Evolutionary conservation across 2,888 invertebrate species (phyloP), one percentile per base, ranked within the genome.

Genomic region (Schizaphis graminum): DNA sequence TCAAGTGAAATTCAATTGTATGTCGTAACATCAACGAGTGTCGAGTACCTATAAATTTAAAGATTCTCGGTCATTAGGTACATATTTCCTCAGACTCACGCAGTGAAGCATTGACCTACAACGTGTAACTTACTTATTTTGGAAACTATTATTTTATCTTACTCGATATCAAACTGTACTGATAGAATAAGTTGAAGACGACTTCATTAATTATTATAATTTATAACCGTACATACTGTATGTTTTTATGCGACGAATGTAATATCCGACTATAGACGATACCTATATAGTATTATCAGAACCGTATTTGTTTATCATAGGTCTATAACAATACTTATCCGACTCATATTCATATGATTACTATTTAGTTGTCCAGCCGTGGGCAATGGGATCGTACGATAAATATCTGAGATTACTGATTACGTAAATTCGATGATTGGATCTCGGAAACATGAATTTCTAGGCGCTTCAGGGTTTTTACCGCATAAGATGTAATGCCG

Each of bases 381-480:
- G 53, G 85, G 91, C 91, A 57, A 57, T 77, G 35, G 28, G 91
- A 77, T 53, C 26, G 77, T 91, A 91, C 67, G 77, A 53, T 56
- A 84, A 49, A 85, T 35, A 56, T 28, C 21, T 24, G 44, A 85
- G 84, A 56, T 85, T 57, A 91, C 56, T 91, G 91, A 91, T 91
- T 91, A 91, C 41, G 44, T 91, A 44, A 44, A 91, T 85, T 57
- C 91, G 56, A 85, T 56, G 85, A 91, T 85, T 91, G 91, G 85
- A 91, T 84, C 41, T 91, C 26, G 28, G 56, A 26, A 91, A 91
- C 56, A 44, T 44, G 84, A 56, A 91, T 85, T 8, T 56, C 21
- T 35, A 49, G 44, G 21, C 85, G 91, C 91, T 85, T 85, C 84
- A 24, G 56, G 85, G 91, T 24, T 61, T 44, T 91, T 49, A 11